Evolutionary conservation across 2,888 invertebrate genomes (phyloP).

Genomic region (Limenitis camilla): DNA sequence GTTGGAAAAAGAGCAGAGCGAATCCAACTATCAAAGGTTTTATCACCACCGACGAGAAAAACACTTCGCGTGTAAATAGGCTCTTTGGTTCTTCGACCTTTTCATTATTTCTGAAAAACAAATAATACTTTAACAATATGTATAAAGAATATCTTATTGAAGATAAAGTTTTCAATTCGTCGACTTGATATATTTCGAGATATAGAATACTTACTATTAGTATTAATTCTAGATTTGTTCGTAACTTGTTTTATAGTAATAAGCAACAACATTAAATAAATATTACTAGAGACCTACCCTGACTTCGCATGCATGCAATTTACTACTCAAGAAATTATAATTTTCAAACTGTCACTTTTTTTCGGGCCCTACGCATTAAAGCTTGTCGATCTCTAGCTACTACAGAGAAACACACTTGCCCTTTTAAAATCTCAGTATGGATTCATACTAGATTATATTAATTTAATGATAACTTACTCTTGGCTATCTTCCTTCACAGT

Average conservation of each 20-base stretch:
- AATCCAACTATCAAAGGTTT: slow-evolving; percentile 68
- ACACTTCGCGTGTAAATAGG: slow-evolving; percentile 60
- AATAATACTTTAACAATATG: neutral
- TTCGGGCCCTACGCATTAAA: too few species aligned
- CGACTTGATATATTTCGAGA: neutral
- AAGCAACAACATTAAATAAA: too few species aligned
- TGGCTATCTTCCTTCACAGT: slow-evolving; percentile 43
- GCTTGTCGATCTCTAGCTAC: too few species aligned
- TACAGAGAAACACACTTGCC: neutral
- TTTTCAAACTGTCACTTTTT: too few species aligned
- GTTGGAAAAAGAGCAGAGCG: slow-evolving; percentile 71
- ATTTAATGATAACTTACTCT: slow-evolving; percentile 39
- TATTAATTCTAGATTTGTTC: too few species aligned
- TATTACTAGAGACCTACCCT: too few species aligned
- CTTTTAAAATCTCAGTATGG: too few species aligned
- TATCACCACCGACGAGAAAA: slow-evolving; percentile 61
- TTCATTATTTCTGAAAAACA: slow-evolving; percentile 38
- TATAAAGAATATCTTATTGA: too few species aligned
- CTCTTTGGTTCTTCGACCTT: slow-evolving; percentile 38
- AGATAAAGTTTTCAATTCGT: neutral
- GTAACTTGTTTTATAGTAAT: too few species aligned
- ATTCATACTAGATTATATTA: too few species aligned
- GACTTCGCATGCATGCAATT: too few species aligned
- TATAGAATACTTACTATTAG: too few species aligned
- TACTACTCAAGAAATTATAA: neutral